A percentile compares a stretch with the other conserved stretches of the same genome.
Conservation (phyloP, 2,888 invertebrate genomes). For the Atrina japonica region DNA sequence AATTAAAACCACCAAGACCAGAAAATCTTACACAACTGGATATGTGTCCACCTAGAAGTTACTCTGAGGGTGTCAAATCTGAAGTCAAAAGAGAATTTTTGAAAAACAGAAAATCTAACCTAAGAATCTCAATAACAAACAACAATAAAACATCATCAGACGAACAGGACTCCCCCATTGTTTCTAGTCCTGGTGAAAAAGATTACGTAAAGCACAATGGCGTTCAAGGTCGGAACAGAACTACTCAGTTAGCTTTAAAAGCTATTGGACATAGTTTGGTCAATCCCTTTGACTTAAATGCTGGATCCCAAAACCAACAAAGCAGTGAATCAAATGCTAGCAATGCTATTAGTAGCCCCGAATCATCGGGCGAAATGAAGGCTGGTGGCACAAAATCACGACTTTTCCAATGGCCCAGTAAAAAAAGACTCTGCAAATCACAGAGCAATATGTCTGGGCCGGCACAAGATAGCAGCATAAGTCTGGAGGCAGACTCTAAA, state of each 20-base stretch:
- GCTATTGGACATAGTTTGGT: constrained; percentile 78
- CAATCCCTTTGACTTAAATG: constrained; percentile 67
- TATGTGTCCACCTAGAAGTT: constrained; percentile 67
- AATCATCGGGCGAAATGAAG: constrained; percentile 28
- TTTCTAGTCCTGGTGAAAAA: constrained; percentile 28
- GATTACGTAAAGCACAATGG: constrained; percentile 35
- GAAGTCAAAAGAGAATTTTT: constrained; percentile 32
- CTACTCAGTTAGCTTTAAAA: constrained; percentile 68
- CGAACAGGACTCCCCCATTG: constrained; percentile 26
- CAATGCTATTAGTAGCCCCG: constrained; percentile 35
- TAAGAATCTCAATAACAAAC: constrained; percentile 24
- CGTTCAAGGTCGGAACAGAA: constrained; percentile 40
- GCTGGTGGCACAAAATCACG: constrained; percentile 46
- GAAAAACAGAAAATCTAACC: constrained; percentile 34
- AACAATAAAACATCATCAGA: constrained; percentile 28
- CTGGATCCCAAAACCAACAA: constrained; percentile 45
- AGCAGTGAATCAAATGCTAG: constrained; percentile 19
- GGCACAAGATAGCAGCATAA: constrained; percentile 26
- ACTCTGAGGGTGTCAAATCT: constrained; percentile 44
- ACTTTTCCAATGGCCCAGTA: constrained; percentile 80
- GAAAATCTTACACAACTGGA: constrained; percentile 62
- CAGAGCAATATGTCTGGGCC: constrained; percentile 68
- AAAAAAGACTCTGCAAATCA: constrained; percentile 78
- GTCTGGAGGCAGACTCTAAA: constrained; percentile 16
- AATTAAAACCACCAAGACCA: constrained; percentile 69